Base-by-base conservation (phyloP, 2,888 invertebrate species). In the Hirudinaria manillensis region DNA sequence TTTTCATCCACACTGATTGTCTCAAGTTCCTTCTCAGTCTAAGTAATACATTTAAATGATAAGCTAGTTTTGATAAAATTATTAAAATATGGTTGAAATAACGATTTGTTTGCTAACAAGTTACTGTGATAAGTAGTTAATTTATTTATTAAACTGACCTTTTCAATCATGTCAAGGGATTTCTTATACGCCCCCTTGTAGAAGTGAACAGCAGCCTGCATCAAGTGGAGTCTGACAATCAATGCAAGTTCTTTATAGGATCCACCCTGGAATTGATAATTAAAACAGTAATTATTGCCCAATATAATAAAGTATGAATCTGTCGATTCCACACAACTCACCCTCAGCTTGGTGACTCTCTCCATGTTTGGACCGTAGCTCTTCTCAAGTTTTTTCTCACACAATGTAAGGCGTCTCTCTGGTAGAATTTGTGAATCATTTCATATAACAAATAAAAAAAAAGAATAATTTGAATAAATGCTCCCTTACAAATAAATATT, bases 181-280 rank as follows among this genome's bases (percentile, higher is more conserved):
- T 90, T 89, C 0, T 86, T 84, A 0, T 90, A 86, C 76, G 88
- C 88, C 83, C 92, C 91, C 85, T 91, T 90, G 83, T 93, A 92
- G 82, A 90, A 93, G 0, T 90, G 87, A 34, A 92, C 89, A 75
- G 93, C 90, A 7, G 91, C 92, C 86, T 93, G 92, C 72, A 93
- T 87, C 72, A 93, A 84, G 85, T 92, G 91, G 27, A 93, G 86
- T 0, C 93, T 88, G 89, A 92, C 89, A 77, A 92, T 88, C 19
- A 93, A 84, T 0, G 90, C 91, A 3, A 90, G 88, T 82, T 92
- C 92, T 82, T 89, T 89, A 0, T 89, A 90, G 88, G 84, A 81
- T 4, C 80, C 81, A 66, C 83, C 82, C 81, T 83, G 82, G 10
- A 78, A 55, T n/a, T 45, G 45, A 45, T 3, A 16, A 16, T 45